These are phyloP conservation scores for Clupea harengus DNA, from an alignment of 2,113 vertebrate genomes.

Conservation along the genomic window DNA sequence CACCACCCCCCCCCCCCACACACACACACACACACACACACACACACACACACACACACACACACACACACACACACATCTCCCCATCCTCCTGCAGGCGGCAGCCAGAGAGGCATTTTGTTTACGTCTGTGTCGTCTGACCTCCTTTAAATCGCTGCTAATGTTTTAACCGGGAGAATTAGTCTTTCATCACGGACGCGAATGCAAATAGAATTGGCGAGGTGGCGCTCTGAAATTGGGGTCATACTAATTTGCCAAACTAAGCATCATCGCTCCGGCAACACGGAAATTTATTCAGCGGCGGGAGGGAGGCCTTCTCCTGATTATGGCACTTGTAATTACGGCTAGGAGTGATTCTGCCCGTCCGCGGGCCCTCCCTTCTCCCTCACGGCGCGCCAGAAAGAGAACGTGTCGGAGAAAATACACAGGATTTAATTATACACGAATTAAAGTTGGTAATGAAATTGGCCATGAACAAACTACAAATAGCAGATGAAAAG, in stretches of 20 bases:
- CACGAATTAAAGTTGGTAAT: conserved; percentile 99
- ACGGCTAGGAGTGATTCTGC: conserved; percentile 96
- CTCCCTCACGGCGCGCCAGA: background rate
- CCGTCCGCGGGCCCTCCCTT: too few species aligned
- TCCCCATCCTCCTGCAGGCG: background rate
- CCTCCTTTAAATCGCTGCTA: conserved; percentile 98
- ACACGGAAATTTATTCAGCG: conserved; percentile 91
- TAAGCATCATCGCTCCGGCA: conserved; percentile 84
- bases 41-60: conserved; percentile 10
- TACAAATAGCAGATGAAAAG: conserved; percentile 92
- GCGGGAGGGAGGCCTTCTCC: conserved; percentile 75
- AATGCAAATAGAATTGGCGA: conserved; percentile 90
- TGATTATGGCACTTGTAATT: conserved; percentile 99
- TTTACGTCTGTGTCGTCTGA: conserved; percentile 79
- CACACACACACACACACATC: background rate
- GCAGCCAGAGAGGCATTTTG: conserved; percentile 67
- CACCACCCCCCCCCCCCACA: conserved; percentile 55
- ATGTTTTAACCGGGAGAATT: conserved; percentile 99
- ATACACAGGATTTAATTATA: conserved; percentile 99
- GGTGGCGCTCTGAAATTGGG: conserved; percentile 99
- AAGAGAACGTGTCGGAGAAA: conserved; percentile 93
- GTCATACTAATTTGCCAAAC: conserved; percentile 99
- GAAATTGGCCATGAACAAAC: conserved; percentile 95
- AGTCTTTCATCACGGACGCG: conserved; percentile 99
- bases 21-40: conserved; percentile 39